These are phyloP conservation scores for Macrochelys suwanniensis DNA, from an alignment of 2,797 vertebrate genomes.

Conservation along the genomic window DNA sequence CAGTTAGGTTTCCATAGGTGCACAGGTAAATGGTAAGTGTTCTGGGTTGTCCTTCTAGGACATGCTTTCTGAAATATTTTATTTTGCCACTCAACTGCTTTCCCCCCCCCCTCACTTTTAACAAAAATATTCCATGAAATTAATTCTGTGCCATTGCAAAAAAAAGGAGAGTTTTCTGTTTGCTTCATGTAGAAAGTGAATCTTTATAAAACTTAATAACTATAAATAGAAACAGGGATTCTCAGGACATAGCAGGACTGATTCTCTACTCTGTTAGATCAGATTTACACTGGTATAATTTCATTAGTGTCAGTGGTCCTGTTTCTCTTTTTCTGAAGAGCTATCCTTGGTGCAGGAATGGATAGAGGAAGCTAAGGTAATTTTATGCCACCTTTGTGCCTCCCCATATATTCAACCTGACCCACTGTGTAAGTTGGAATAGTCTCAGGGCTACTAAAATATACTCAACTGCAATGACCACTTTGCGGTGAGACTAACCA, in stretches of 20 bases:
- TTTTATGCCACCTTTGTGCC: not conserved
- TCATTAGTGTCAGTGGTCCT: constrained; percentile 9
- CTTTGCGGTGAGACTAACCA: not conserved
- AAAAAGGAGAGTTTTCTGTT: not conserved
- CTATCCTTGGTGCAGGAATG: not conserved
- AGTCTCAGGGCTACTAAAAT: not conserved
- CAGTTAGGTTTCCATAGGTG: not conserved
- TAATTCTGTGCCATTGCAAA: not conserved
- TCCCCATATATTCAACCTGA: not conserved
- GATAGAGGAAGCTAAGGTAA: not conserved
- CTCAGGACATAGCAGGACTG: not conserved
- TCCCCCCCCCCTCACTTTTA: not conserved
- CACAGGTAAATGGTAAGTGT: not conserved
- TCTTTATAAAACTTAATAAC: not conserved
- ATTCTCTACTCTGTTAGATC: not conserved
- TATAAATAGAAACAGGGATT: not conserved
- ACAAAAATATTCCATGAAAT: not conserved
- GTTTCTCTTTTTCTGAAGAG: not conserved
- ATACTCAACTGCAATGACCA: not conserved
- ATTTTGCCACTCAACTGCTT: not conserved
- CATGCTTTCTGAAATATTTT: not conserved
- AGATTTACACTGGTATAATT: not conserved
- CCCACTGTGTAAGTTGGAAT: not conserved
- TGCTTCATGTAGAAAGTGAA: not conserved
- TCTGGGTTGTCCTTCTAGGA: not conserved